Conservation (phyloP, 2,888 invertebrate species). For the Latrodectus hesperus region DNA sequence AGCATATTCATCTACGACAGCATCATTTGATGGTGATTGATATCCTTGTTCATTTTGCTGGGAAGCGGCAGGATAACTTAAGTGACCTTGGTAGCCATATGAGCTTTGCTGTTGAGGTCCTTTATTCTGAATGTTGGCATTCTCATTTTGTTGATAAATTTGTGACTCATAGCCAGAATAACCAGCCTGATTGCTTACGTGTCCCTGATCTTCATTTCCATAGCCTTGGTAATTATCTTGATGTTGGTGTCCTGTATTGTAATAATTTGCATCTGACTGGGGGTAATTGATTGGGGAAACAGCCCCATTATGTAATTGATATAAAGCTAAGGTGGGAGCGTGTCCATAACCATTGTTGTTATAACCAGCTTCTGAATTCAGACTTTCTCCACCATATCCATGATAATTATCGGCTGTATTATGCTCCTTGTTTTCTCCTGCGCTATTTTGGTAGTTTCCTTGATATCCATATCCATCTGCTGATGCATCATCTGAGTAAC, state of each 20-base stretch:
- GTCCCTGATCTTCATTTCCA: slow-evolving; percentile 2
- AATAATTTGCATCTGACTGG: slow-evolving; percentile 11
- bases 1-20: not conserved
- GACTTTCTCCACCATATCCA: not conserved
- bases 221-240: slow-evolving; percentile 28
- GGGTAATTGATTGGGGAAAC: slow-evolving; percentile 21
- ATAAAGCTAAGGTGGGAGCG: slow-evolving; percentile 24
- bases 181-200: slow-evolving; percentile 25
- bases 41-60: slow-evolving; percentile 21
- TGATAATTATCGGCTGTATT: slow-evolving; percentile 9
- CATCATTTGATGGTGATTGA: slow-evolving; percentile 11
- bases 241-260: slow-evolving; percentile 37
- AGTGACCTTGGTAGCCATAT: slow-evolving; percentile 27
- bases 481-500: slow-evolving; percentile 10
- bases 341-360: slow-evolving; percentile 21
- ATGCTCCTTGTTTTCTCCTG: slow-evolving; percentile 10
- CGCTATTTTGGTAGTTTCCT: slow-evolving; percentile 15
- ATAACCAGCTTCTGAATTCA: too few relatives aligned
- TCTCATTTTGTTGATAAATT: slow-evolving; percentile 17
- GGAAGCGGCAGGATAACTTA: slow-evolving; percentile 7
- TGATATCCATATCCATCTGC: not conserved
- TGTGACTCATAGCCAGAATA: slow-evolving; percentile 23
- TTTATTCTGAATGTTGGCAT: not conserved
- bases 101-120: slow-evolving; percentile 17
- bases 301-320: slow-evolving; percentile 40